A percentile compares a stretch with the other conserved stretches of the same genome.
phyloP scores from a whole-genome alignment of 2,797 vertebrate species.

The Aselliscus stoliczkanus region DNA sequence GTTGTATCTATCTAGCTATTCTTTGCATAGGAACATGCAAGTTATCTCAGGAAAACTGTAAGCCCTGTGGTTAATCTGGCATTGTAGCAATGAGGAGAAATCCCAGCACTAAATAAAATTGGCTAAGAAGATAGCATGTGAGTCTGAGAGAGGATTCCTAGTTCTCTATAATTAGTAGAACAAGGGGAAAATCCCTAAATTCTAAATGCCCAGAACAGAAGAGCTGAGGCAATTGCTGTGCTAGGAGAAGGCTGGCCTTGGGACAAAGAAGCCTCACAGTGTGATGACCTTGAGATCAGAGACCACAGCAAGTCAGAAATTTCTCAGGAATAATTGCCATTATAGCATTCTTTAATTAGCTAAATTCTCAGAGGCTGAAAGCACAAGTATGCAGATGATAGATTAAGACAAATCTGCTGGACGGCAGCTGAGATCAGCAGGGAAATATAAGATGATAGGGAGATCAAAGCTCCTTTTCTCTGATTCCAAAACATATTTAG shows the following conservation, averaged over 20 bases:
- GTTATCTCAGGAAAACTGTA: background rate
- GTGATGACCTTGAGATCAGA: background rate
- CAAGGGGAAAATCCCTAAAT: background rate
- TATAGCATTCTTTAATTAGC: background rate
- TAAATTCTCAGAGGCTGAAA: background rate
- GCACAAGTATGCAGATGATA: background rate
- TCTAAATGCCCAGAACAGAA: background rate
- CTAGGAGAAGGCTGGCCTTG: background rate
- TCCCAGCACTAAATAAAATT: background rate
- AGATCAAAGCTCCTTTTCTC: background rate
- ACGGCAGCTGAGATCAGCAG: background rate
- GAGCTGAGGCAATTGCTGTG: background rate
- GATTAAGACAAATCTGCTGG: background rate
- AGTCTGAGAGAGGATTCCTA: background rate
- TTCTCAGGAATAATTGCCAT: background rate
- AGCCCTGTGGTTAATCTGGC: background rate
- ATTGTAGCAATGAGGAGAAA: background rate
- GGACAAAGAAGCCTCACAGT: background rate
- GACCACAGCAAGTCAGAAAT: background rate
- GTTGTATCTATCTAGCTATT: background rate
- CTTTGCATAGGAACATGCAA: background rate
- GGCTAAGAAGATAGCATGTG: background rate
- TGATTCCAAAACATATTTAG: background rate
- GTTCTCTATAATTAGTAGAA: background rate
- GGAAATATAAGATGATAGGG: background rate